Conservation (phyloP, 2,888 invertebrate genomes). For the Cephus spinipes region DNA sequence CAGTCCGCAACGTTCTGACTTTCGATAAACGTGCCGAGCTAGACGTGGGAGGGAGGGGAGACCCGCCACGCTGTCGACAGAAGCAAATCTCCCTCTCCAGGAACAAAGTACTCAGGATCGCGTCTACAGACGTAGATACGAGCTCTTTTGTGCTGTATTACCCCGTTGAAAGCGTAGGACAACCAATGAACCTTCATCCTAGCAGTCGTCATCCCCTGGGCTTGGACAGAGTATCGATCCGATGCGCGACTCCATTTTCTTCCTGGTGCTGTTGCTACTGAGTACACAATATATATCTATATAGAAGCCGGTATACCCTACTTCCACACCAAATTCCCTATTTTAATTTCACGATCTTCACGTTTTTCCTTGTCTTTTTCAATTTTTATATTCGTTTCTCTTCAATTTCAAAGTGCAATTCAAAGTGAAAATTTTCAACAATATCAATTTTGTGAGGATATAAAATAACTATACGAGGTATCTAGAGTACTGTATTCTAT, state of each 20-base stretch:
- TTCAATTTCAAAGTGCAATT: not conserved
- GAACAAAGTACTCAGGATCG: constrained; percentile 22
- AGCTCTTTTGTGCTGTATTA: not conserved
- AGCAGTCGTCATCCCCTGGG: not conserved
- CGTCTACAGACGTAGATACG: constrained; percentile 3
- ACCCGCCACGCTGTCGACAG: constrained; percentile 41
- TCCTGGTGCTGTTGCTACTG: not conserved
- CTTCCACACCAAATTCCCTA: not conserved
- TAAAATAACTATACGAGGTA: not conserved
- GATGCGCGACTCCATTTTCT: not conserved
- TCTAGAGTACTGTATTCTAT: not conserved
- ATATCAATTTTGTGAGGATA: not conserved
- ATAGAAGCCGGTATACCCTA: not conserved
- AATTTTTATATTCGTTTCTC: not conserved
- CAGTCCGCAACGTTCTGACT: constrained; percentile 35
- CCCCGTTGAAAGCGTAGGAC: not conserved
- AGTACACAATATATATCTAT: not conserved
- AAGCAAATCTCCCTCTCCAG: constrained; percentile 17
- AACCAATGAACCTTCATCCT: not conserved
- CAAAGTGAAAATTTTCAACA: not conserved
- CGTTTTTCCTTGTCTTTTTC: not conserved
- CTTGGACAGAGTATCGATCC: not conserved
- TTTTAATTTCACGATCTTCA: not conserved
- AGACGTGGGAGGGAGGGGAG: constrained; percentile 2
- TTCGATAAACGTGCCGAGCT: constrained; percentile 37